Conservation (phyloP, 2,113 vertebrate species). For the Campylomormyrus numenius region DNA sequence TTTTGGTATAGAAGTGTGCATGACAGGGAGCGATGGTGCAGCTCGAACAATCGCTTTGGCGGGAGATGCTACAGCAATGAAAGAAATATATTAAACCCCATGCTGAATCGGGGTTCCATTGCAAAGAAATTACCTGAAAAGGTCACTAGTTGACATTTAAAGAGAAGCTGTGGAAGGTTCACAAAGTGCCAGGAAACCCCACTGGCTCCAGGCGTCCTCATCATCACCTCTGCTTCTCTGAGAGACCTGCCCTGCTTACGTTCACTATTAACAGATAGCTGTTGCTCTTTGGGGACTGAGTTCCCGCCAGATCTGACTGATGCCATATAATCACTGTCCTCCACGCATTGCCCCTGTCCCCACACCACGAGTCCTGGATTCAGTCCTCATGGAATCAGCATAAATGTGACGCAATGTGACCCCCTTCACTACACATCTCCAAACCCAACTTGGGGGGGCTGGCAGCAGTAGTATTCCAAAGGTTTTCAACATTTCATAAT, state of each 20-base stretch:
- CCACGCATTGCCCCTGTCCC: background rate
- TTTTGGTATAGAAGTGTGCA: background rate
- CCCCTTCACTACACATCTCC: background rate
- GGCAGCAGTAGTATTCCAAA: background rate
- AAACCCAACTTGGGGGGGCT: background rate
- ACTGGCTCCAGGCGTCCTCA: too few species aligned
- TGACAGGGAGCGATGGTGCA: background rate
- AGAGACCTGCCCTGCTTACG: too few species aligned
- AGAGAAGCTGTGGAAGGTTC: constrained; percentile 45
- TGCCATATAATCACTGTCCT: background rate
- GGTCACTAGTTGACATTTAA: constrained; percentile 68
- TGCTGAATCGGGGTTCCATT: constrained; percentile 35
- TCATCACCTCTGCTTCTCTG: background rate
- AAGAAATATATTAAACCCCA: constrained; percentile 33
- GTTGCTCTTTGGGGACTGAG: background rate
- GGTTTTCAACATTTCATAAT: background rate
- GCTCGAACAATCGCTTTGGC: background rate
- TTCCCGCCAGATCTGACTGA: background rate
- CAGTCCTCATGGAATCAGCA: background rate
- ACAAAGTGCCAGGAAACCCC: background rate
- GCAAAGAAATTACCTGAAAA: constrained; percentile 57
- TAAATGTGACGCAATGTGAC: background rate
- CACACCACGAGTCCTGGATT: background rate
- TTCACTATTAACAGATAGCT: background rate
- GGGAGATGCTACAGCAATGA: constrained; percentile 8